Conservation (phyloP, 2,797 vertebrate genomes). For the Dallia pectoralis region DNA sequence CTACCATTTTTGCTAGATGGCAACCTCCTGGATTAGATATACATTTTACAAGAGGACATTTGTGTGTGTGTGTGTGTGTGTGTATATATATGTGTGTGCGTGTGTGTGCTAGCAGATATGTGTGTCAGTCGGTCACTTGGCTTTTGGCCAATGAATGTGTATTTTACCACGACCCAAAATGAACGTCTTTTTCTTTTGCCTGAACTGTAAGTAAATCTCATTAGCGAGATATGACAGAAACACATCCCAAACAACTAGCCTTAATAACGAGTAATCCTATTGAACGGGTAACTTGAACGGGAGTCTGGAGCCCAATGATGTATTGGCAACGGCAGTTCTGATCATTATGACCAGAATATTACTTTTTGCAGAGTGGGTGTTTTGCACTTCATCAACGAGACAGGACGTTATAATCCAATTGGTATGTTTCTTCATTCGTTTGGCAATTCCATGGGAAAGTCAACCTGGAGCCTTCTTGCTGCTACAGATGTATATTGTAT, state of each 20-base stretch:
- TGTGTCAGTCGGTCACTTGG: neutral
- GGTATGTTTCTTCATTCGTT: constrained; percentile 41
- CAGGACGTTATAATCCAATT: constrained; percentile 42
- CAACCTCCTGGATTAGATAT: constrained; percentile 36
- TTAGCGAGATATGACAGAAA: neutral
- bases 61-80: constrained; percentile 1
- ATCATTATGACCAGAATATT: neutral
- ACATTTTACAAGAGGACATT: constrained; percentile 24
- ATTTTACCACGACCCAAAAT: neutral
- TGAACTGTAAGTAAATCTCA: neutral
- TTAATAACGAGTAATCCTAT: neutral
- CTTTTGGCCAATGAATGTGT: neutral
- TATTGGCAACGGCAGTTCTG: constrained; percentile 4
- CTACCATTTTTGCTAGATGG: constrained; percentile 37
- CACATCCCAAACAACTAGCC: neutral
- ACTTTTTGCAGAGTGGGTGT: neutral
- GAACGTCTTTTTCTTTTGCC: neutral
- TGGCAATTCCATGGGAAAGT: too few relatives aligned
- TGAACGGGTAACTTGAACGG: constrained; percentile 4
- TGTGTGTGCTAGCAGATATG: neutral
- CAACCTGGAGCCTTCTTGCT: too few relatives aligned
- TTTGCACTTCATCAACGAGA: constrained; percentile 33
- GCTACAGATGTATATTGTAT: too few relatives aligned
- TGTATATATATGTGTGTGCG: constrained; percentile 1
- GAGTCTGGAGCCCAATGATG: neutral